Conservation (phyloP, 2,797 vertebrate genomes). For the Chloroceryle amazona region DNA sequence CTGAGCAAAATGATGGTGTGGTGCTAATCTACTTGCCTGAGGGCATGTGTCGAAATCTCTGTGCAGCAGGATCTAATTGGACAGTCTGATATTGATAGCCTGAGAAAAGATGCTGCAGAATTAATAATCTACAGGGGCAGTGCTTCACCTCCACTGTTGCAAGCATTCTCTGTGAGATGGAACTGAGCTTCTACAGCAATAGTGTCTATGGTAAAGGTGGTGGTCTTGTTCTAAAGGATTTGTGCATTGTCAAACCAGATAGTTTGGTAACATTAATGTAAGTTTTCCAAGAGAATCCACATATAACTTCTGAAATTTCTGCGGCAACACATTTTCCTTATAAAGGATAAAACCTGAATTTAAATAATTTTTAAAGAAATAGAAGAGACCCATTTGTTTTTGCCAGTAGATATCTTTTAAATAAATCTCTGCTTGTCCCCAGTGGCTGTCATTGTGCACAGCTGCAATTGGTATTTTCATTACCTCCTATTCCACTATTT, state of each 20-base stretch:
- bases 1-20: not conserved
- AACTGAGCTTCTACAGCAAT: not conserved
- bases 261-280: not conserved
- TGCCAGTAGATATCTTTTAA: not conserved
- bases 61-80: not conserved
- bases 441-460: not conserved
- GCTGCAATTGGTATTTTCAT: not conserved
- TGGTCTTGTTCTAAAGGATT: not conserved
- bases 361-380: constrained; percentile 21
- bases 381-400: constrained; percentile 38
- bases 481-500: not conserved
- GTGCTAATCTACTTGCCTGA: not conserved
- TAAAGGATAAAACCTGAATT: not conserved
- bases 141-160: not conserved
- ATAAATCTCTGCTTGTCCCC: not conserved
- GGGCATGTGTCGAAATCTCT: not conserved
- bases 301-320: not conserved
- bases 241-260: not conserved
- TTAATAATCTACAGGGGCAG: not conserved
- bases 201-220: not conserved
- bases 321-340: not conserved
- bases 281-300: not conserved
- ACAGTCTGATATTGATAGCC: not conserved
- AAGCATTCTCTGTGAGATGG: not conserved
- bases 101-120: not conserved